Evolutionary conservation across 2,888 invertebrate species (phyloP).

Genomic region (Endomychus coccineus): DNA sequence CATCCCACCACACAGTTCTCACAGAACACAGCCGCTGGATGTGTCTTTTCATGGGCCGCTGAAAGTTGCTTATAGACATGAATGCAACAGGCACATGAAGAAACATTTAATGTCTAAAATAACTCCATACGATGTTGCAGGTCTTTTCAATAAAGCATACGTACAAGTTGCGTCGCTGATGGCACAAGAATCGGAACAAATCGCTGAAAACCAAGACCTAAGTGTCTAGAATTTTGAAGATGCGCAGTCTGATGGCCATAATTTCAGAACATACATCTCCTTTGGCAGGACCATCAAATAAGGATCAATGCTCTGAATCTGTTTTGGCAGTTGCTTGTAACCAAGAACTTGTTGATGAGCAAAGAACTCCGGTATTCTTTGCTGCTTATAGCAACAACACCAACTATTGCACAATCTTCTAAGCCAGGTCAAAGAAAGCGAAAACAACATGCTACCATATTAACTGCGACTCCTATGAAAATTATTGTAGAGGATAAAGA

Average conservation of each 20-base stretch:
- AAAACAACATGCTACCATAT: constrained; percentile 5
- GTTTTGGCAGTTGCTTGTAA: constrained; percentile 19
- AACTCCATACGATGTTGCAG: constrained; percentile 15
- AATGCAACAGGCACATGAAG: constrained; percentile 16
- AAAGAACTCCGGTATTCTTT: constrained; percentile 22
- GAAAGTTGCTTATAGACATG: constrained; percentile 14
- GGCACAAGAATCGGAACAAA: constrained; percentile 19
- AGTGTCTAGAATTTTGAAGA: constrained; percentile 21
- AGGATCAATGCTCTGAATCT: constrained; percentile 17
- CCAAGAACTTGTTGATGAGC: constrained; percentile 19
- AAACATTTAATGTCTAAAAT: constrained; percentile 14
- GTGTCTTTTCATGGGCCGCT: constrained; percentile 16
- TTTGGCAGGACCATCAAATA: constrained; percentile 20
- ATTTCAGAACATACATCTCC: constrained; percentile 19
- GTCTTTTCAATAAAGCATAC: constrained; percentile 15
- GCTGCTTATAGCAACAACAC: constrained; percentile 26
- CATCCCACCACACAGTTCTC: constrained; percentile 20
- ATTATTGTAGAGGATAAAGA: constrained; percentile 19
- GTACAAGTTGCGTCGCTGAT: constrained; percentile 16
- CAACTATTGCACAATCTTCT: constrained; percentile 24
- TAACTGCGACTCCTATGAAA: constrained; percentile 10
- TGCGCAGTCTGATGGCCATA: constrained; percentile 17
- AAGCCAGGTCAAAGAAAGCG: constrained; percentile 5
- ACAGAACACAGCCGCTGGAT: constrained; percentile 22
- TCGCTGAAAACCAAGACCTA: constrained; percentile 18